These are phyloP conservation scores for Anseranas semipalmata DNA, from an alignment of 2,113 vertebrate species.

Conservation along the genomic window DNA sequence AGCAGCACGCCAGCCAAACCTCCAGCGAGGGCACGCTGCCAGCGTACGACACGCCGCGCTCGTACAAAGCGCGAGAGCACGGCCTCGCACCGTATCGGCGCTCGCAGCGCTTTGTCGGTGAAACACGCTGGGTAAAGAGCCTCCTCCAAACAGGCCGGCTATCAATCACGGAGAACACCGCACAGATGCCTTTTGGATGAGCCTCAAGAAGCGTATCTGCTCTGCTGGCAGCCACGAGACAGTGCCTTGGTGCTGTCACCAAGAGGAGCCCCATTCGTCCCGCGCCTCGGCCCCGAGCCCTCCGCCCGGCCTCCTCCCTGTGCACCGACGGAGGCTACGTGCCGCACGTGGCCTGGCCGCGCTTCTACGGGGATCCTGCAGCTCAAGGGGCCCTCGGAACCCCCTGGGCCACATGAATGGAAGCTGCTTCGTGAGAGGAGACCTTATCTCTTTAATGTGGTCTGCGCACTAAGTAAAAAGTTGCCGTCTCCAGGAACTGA, in stretches of 20 bases:
- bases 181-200: neutral
- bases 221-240: neutral
- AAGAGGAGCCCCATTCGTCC: conserved; percentile 2
- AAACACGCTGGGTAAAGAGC: neutral
- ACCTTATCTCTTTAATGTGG: neutral
- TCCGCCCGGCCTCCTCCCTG: neutral
- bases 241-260: neutral
- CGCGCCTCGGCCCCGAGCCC: neutral
- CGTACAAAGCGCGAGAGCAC: too few relatives aligned
- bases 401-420: neutral
- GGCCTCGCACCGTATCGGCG: neutral
- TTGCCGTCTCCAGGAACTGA: neutral
- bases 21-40: neutral
- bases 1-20: neutral
- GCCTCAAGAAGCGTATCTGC: neutral
- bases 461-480: neutral
- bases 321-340: neutral
- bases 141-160: neutral
- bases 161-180: neutral
- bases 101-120: neutral
- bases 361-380: neutral
- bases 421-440: neutral
- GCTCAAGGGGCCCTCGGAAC: neutral
- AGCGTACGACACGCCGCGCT: too few relatives aligned
- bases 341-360: neutral